Evolutionary conservation across 2,888 invertebrate genomes (phyloP), one percentile per base, ranked within the genome.

Genomic region (Arctia plantaginis): DNA sequence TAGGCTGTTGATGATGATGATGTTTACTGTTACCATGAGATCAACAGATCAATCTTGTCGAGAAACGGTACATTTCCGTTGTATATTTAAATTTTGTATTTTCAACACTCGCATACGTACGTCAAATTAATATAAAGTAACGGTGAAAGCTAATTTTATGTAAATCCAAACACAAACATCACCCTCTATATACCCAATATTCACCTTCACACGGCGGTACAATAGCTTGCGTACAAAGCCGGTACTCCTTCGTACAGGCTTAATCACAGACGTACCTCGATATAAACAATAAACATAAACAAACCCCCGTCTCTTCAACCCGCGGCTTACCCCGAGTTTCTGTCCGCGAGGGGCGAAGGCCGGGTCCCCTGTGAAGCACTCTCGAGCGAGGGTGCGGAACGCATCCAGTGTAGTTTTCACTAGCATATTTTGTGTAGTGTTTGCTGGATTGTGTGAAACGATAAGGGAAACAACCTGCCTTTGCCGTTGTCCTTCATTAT

Each of bases 241-340:
- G 51, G n/a, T 51, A n/a, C 47, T 66, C 72, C 62, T 71, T 55
- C 65, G 44, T 78, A 72, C 73, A 74, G 77, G 39, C 77, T 73
- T 81, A 80, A 82, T 82, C 75, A 79, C 70, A 70, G 75, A 69
- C 69, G 72, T 65, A 74, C 79, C 73, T 78, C 76, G 75, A 80
- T 73, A 77, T 82, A 83, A 83, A 84, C 85, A 81, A 84, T 85
- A 85, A 82, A 84, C 81, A 84, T 85, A 84, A 82, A 83, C 82
- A 84, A 80, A 13, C 66, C 65, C n/a, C 44, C 71, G 59, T 51
- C n/a, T 51, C 59, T 47, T 51, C 41, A 15, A 65, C 39, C 20
- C 27, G 3, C 2, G n/a, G 47, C 55, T 51, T 41, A 13, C 64
- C 64, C 71, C 70, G 66, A 1, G 65, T 35, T 64, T n/a, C 69